Evolutionary conservation across 2,797 vertebrate species (phyloP), one percentile per base, ranked within the genome.

Genomic region (Etheostoma nigrum): DNA sequence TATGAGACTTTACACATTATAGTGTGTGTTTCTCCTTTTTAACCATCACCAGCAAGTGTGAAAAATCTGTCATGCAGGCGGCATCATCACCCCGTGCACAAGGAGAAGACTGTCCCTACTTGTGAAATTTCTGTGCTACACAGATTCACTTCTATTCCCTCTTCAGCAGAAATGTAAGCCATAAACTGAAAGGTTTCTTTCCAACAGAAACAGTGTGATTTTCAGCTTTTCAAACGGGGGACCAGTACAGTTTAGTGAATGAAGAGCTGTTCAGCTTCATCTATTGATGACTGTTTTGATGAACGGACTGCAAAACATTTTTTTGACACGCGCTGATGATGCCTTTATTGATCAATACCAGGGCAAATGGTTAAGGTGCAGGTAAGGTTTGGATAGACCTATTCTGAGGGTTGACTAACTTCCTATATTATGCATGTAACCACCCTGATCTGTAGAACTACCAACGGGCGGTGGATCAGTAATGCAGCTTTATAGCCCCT

Each of bases 351-450:
- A 79, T 72, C 16, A 53, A 68, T 58, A 72, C 23, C 23, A 69
- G 49, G 60, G 36, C 33, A 40, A 61, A 53, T 7, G 58, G 49
- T 72, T 85, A 72, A 63, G 73, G 74, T 77, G 70, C 53, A 84
- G 69, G 68, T 72, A 71, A 25, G 80, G 44, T 47, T 76, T 83
- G 62, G 21, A 45, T 48, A 60, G 44, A 60, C 15, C 4, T 48
- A 64, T 70, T 72, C 64, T 73, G 59, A 73, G 47, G 69, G 44
- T 88, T 60, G 78, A 85, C 70, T 77, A 69, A 72, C 76, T 71
- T 87, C 69, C 87, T 91, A 78, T 72, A 69, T 90, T 81, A 85
- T 90, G 73, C 75, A 77, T 84, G 78, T 85, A 77, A 84, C 88
- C 78, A 81, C 60, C 79, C 76, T 76, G 58, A 74, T 83, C 66